Base-by-base conservation (phyloP, 2,113 vertebrate species). In the Gnathonemus echidnorhynchus region DNA sequence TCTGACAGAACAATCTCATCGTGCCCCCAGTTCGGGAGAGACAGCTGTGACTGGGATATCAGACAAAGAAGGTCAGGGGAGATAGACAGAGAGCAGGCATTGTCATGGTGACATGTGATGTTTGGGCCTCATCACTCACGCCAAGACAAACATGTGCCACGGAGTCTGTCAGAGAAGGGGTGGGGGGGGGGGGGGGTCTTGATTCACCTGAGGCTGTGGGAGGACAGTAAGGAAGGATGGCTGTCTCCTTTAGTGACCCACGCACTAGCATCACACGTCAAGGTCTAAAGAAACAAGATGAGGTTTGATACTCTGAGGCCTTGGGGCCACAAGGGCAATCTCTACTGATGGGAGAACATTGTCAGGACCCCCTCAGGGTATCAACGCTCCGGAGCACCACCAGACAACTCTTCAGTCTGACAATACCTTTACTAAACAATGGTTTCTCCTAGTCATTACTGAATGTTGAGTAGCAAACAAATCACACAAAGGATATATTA, bases 91-190 rank as follows among this genome's bases (percentile, higher is more conserved):
- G 85, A 85, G 19, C 86, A 90, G 89, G 84, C 58, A 89, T 77
- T 48, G 88, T 49, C 86, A 24, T 53, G 88, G 89, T 91, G 90
- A 90, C 83, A 93, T 91, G 91, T 88, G 83, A n/a, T 13, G 58
- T 11, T 56, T 35, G 80, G 19, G 19, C 35, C 84, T 45, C 88
- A 89, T 91, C 91, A 89, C 88, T 85, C 91, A 56, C 56, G 92
- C 92, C 88, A 24, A 94, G 94, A 96, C 97, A 98, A 97, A 98
- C 97, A 97, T 97, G 98, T 96, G 95, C 95, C 96, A 96, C 96
- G 95, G 95, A 95, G 96, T 95, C 96, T 94, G 92, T 95, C 96
- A 96, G 96, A 96, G 96, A 96, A 94, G 94, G 94, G 95, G 96
- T 97, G 94, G 96, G 96, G 94, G 35, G n/a, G n/a, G 96, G 97